Evolutionary conservation across 2,113 vertebrate genomes (phyloP), one percentile per base, ranked within the genome.

Genomic region (Eira barbara): DNA sequence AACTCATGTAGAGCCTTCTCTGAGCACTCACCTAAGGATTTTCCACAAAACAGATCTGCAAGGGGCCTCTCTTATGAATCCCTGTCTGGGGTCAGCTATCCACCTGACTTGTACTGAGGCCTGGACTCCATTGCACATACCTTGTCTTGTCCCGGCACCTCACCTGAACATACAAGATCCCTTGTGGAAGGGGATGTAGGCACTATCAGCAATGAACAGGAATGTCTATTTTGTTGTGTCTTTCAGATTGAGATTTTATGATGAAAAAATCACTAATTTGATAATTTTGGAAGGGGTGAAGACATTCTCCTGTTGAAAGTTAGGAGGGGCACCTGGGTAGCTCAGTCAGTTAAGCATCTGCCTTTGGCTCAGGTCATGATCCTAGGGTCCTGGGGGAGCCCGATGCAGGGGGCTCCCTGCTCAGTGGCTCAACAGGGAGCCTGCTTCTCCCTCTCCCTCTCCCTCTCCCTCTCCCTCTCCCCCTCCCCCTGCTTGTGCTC

Each of bases 181-280:
- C 18, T 5, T 34, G 18, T 49, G 39, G 52, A 27, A 9, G 39
- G 1, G 5, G 2, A 8, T 47, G 7, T 20, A 5, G 6, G 27
- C 8, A 25, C 42, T 63, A 6, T 42, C 23, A 55, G 34, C 8
- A 34, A n/a, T 21, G 15, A 71, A 10, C 34, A 55, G 15, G 29
- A 83, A 36, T 67, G 27, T 78, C 55, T 67, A 10, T 61, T 86
- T 86, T 45, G 23, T 45, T 73, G 4, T n/a, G 20, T 84, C 84
- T 59, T 96, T 93, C 39, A 61, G 67, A 27, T 23, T 73, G 34
- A 73, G 11, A 11, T 89, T 86, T 94, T 57, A 42, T 91, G 80
- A 95, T 21, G 7, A 63, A 73, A 84, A 78, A 74, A 80, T 55
- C 18, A 73, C 73, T 42, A 92, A 87, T 52, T 52, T 61, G 31